These are phyloP conservation scores for Meloidogyne floridensis DNA, from an alignment of 1,140 invertebrate species.

Conservation along the genomic window DNA sequence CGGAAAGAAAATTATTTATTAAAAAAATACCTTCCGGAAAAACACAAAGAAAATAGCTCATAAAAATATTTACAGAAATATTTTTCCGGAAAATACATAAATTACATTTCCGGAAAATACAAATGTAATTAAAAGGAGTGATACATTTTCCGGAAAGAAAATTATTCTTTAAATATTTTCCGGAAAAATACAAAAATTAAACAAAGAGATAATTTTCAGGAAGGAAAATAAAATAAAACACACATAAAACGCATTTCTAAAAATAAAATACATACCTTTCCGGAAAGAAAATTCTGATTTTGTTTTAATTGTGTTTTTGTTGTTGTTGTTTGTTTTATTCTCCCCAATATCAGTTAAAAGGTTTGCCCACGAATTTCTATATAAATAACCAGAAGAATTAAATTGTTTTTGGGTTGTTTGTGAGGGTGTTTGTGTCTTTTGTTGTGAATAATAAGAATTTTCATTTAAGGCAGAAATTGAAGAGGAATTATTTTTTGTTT, in stretches of 20 bases:
- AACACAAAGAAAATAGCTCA: too few relatives aligned
- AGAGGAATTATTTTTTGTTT: neutral
- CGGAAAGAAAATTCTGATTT: constrained; percentile 1
- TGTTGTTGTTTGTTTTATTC: neutral
- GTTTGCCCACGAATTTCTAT: constrained; percentile 1
- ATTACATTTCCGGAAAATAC: neutral
- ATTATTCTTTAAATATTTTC: neutral
- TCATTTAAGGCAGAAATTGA: too few relatives aligned
- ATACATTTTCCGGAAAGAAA: neutral
- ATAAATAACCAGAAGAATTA: neutral
- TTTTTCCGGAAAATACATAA: too few relatives aligned
- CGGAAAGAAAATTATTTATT: too few relatives aligned
- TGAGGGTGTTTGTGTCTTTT: neutral
- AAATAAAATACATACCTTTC: neutral
- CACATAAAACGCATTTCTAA: neutral
- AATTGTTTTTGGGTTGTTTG: neutral
- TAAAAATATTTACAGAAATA: too few relatives aligned
- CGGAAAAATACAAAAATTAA: neutral
- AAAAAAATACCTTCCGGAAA: too few relatives aligned
- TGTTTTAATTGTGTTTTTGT: neutral
- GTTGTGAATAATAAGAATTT: neutral
- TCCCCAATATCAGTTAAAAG: neutral
- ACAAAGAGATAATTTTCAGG: neutral
- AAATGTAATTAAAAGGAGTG: neutral
- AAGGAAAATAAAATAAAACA: too few relatives aligned